A percentile compares a stretch with the other conserved stretches of the same genome.
Conservation (phyloP, 2,797 vertebrate species). For the Sebastes matsubarae region DNA sequence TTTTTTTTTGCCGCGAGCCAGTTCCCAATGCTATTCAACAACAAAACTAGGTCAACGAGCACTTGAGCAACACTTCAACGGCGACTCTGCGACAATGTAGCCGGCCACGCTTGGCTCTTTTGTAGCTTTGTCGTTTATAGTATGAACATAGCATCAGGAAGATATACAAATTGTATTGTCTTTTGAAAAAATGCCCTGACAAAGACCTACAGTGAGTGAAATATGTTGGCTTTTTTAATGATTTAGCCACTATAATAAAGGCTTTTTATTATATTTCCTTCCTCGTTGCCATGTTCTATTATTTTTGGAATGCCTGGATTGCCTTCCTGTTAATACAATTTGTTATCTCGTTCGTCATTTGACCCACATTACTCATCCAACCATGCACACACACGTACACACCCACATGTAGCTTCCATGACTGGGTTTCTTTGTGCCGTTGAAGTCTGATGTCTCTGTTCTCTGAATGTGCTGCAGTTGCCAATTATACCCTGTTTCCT, state of each 20-base stretch:
- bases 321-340: no score
- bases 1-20: no score
- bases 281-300: no score
- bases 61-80: neutral
- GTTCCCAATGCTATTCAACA: neutral
- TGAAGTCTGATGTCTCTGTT: constrained; percentile 36
- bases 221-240: no score
- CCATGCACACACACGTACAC: neutral
- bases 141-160: neutral
- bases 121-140: neutral
- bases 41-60: neutral
- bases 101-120: neutral
- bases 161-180: neutral
- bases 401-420: constrained; percentile 15
- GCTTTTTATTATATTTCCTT: no score
- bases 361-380: neutral
- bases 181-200: no score
- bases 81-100: neutral
- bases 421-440: neutral
- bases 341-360: neutral
- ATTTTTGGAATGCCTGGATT: no score
- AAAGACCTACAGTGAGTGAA: no score
- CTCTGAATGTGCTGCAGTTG: constrained; percentile 6
- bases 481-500: constrained; percentile 50
- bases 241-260: no score